Evolutionary conservation across 2,797 vertebrate genomes (phyloP), one percentile per base, ranked within the genome.

Genomic region (Rhynchotus rufescens): DNA sequence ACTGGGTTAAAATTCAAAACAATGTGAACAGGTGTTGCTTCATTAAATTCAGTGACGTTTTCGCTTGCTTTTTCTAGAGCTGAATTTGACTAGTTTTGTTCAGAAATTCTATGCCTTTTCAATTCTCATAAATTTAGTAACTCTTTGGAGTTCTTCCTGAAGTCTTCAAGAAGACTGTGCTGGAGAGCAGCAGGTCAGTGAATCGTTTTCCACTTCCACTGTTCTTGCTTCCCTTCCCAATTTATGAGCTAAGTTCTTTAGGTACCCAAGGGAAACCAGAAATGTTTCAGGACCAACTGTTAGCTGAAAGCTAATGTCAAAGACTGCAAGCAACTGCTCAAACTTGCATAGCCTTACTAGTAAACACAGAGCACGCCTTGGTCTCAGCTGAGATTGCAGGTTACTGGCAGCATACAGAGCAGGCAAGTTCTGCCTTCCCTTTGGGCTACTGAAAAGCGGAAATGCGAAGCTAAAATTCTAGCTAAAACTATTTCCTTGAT

Each of bases 231-330:
- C 62, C 75, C 76, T 84, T 86, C 84, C 65, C 82, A 67, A 15
- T 80, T 87, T 86, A 66, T 30, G 64, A 95, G 69, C 32, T 54
- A 54, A 6, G 7, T 82, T 78, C 65, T 93, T 90, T 68, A 88
- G 74, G 62, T 51, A 88, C 57, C 40, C 66, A 19, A 42, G 52
- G 86, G 84, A 94, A 94, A 91, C 66, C 72, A 64, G 79, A 94
- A 86, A 90, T 42, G 54, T 78, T 75, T 90, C 52, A 88, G 87
- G 74, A 83, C 67, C 79, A 86, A 77, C 88, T 61, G 68, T 72
- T 80, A 77, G 40, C 52, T 88, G 80, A 88, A 92, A 88, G 71
- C 68, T 57, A 64, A n/a, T 60, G 57, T 68, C 78, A 68, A 91
- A 92, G 68, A 69, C 61, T 83, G 68, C 81, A 65, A 89, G 34